Evolutionary conservation across 2,888 invertebrate genomes (phyloP), one percentile per base, ranked within the genome.

Genomic region (Cheilosia soror): DNA sequence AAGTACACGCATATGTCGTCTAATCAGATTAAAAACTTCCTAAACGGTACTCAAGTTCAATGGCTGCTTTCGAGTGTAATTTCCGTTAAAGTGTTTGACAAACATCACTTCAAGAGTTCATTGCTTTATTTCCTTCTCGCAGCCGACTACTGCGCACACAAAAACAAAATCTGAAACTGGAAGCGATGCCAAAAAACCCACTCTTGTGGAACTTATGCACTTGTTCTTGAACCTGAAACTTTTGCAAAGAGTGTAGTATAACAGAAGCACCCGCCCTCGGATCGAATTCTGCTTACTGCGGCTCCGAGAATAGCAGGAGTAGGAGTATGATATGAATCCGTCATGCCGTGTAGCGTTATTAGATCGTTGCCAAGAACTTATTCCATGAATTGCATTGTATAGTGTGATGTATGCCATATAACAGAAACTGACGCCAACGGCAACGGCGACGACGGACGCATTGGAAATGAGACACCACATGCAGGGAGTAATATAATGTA

Each of bases 191-290:
- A 85, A 80, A 73, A 63, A 71, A 79, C 65, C 49, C 71, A 81
- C 65, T 80, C 80, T 76, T n/a, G 37, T 73, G 83, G 71, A 80
- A 85, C 84, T 66, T 55, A 66, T 85, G 80, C 84, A 85, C 84
- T 85, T 81, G 80, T 85, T 81, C 76, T 85, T 85, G 84, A 85
- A 85, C 84, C 84, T 85, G 84, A 85, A 84, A 81, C 84, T 73
- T 51, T 40, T 51, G 75, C 80, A 80, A 66, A 57, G n/a, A 47
- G 40, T 27, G 47, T 13, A 47, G 40, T 27, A 55, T 13, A 44
- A 15, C 25, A 68, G 33, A 51, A 27, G 25, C 11, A n/a, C 29
- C 71, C 53, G 47, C 44, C 42, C 37, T 63, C 53, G 63, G 31
- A 44, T 63, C 42, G 42, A 42, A 53, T 63, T 44, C 33, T 20